These are phyloP conservation scores for Orchesella cincta DNA, from an alignment of 1,140 invertebrate genomes.

Conservation along the genomic window DNA sequence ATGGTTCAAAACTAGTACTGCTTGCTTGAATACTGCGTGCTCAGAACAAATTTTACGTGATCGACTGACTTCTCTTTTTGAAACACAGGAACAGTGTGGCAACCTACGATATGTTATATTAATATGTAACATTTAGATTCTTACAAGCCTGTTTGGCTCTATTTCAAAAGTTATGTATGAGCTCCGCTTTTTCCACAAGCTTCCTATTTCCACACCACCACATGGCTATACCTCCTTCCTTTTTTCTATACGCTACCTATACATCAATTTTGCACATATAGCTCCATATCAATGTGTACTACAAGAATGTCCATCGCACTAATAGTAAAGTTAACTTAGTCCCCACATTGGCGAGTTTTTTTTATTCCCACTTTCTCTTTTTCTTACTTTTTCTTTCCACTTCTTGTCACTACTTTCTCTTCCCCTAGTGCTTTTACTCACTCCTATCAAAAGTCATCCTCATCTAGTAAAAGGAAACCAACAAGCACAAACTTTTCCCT, in stretches of 20 bases:
- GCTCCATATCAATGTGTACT: too few species aligned
- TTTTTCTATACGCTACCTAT: too few species aligned
- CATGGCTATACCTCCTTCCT: too few species aligned
- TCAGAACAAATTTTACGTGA: too few species aligned
- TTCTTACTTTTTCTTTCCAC: conserved; percentile 1
- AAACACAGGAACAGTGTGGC: too few species aligned
- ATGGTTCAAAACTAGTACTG: too few species aligned
- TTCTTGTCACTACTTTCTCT: neutral
- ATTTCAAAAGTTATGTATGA: neutral
- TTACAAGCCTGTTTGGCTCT: neutral
- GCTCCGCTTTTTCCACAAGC: neutral
- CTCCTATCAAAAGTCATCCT: neutral
- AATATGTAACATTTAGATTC: too few species aligned
- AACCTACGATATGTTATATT: too few species aligned
- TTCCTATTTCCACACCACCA: neutral
- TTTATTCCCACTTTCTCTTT: neutral
- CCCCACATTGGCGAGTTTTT: neutral
- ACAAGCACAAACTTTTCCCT: neutral
- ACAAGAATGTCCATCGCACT: neutral
- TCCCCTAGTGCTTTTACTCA: neutral
- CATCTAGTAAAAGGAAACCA: neutral
- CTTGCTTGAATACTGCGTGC: too few species aligned
- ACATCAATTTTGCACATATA: too few species aligned
- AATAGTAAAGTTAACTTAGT: conserved; percentile 12
- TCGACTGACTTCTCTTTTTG: too few species aligned